Conservation (phyloP, 2,888 invertebrate genomes). For the Strigamia crassipes region DNA sequence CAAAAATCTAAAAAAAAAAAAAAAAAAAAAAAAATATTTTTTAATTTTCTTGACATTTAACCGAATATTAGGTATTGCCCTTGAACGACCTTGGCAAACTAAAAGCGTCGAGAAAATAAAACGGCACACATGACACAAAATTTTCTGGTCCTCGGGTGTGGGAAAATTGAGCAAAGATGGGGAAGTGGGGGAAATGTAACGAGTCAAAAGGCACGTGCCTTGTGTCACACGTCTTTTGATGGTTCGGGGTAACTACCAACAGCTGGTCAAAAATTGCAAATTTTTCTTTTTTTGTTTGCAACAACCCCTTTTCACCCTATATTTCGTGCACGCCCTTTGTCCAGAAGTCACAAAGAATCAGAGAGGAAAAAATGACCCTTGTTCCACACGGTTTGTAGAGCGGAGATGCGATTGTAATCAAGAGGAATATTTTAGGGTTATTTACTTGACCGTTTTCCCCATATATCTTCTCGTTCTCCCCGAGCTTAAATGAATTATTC, state of each 20-base stretch:
- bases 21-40: background rate
- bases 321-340: background rate
- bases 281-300: background rate
- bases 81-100: background rate
- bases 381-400: background rate
- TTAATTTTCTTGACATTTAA: background rate
- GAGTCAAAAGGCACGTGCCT: background rate
- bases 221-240: background rate
- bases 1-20: background rate
- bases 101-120: background rate
- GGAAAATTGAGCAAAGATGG: background rate
- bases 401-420: constrained; percentile 15
- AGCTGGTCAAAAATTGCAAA: background rate
- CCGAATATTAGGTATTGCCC: too few species aligned
- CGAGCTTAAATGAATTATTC: background rate
- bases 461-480: background rate
- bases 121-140: background rate
- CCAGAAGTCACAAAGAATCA: background rate
- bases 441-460: background rate
- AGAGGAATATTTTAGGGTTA: background rate
- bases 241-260: background rate
- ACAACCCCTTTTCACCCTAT: background rate
- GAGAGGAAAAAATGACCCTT: background rate
- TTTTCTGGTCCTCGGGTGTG: background rate
- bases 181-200: background rate